Evolutionary conservation across 2,797 vertebrate species (phyloP).

Genomic region (Clarias laeviceps): DNA sequence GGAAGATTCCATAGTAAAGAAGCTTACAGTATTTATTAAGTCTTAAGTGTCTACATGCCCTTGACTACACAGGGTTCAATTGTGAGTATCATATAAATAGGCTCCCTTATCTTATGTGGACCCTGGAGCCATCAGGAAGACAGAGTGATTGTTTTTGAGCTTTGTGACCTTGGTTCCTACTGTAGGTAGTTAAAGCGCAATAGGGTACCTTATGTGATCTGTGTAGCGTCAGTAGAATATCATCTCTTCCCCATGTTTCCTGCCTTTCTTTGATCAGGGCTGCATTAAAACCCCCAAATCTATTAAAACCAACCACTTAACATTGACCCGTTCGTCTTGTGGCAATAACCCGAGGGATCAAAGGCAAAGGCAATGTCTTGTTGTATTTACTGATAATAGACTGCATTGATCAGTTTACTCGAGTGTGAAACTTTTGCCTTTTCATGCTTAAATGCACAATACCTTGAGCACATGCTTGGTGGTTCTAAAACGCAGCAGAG

Average conservation of each 20-base stretch:
- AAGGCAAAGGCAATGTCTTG: conserved; percentile 31
- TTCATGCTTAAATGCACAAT: conserved; percentile 48
- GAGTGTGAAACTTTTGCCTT: conserved; percentile 53
- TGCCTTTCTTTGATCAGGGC: not conserved
- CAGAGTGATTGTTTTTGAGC: not conserved
- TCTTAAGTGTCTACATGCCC: not conserved
- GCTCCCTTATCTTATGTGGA: not conserved
- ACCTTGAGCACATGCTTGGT: conserved; percentile 31
- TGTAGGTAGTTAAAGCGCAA: not conserved
- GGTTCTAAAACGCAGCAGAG: conserved; percentile 40
- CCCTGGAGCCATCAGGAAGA: not conserved
- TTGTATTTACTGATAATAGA: conserved; percentile 47
- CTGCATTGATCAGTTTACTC: conserved; percentile 48
- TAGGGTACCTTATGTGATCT: not conserved
- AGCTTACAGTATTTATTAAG: conserved; percentile 1
- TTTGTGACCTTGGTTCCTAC: not conserved
- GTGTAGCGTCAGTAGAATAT: not conserved
- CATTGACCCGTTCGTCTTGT: conserved; percentile 6
- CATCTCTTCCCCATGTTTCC: not conserved
- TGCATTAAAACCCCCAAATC: not conserved
- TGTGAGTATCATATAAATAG: not conserved
- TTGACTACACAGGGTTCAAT: not conserved
- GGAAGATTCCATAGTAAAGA: not conserved
- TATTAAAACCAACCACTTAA: conserved; percentile 14
- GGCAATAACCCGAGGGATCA: conserved; percentile 25